phyloP scores from a whole-genome alignment of 1,140 invertebrate genomes.

The Asbolus verrucosus region DNA sequence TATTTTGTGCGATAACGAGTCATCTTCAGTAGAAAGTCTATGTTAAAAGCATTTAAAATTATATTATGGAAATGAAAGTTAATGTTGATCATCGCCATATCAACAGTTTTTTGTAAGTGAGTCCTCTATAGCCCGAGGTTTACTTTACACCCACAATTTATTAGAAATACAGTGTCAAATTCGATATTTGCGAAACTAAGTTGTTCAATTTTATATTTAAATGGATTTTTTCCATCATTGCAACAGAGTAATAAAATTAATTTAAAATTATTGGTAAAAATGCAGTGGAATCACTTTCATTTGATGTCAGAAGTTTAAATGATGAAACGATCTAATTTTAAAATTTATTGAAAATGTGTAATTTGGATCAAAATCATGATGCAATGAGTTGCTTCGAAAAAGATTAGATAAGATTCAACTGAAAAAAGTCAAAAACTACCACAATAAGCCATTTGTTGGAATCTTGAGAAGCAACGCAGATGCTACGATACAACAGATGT shows the following conservation, averaged over 20 bases:
- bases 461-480: slow-evolving; percentile 32
- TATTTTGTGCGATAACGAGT: slow-evolving; percentile 15
- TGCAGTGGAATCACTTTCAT: slow-evolving; percentile 17
- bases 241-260: slow-evolving; percentile 32
- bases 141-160: slow-evolving; percentile 28
- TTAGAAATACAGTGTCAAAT: slow-evolving; percentile 8
- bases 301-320: slow-evolving; percentile 3
- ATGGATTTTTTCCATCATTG: slow-evolving; percentile 9
- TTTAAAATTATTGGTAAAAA: no score
- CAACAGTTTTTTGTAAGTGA: slow-evolving; percentile 45
- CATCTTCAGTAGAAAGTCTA: slow-evolving; percentile 46
- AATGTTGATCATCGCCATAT: slow-evolving; percentile 26
- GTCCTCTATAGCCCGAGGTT: slow-evolving; percentile 23
- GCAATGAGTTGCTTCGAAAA: background rate
- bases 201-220: no score
- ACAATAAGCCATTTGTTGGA: slow-evolving; percentile 37
- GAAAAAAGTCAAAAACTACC: slow-evolving; percentile 15
- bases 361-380: slow-evolving; percentile 15
- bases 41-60: slow-evolving; percentile 44
- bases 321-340: slow-evolving; percentile 22
- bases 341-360: slow-evolving; percentile 8
- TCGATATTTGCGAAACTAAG: slow-evolving; percentile 17
- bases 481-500: slow-evolving; percentile 38
- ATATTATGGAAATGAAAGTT: slow-evolving; percentile 49
- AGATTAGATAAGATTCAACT: slow-evolving; percentile 8